Percentiles rank a stretch among this genome's conserved stretches.
phyloP scores from a whole-genome alignment of 2,888 invertebrate genomes.

The Erannis defoliaria region DNA sequence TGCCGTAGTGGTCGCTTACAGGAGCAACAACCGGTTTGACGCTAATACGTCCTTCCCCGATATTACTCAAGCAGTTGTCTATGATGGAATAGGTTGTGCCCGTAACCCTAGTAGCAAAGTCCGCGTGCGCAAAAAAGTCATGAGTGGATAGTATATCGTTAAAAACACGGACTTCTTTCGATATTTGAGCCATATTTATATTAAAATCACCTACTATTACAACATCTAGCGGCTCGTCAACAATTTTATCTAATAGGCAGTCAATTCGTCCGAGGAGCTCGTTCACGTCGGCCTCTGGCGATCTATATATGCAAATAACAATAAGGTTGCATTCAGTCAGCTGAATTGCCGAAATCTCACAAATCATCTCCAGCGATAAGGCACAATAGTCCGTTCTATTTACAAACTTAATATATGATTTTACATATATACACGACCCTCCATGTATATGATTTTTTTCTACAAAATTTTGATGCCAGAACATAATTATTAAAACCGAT shows the following conservation, averaged over 20 bases:
- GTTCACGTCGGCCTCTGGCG: background rate
- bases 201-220: no score
- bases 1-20: background rate
- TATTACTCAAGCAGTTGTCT: background rate
- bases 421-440: no score
- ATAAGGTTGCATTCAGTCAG: no score
- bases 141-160: background rate
- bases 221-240: background rate
- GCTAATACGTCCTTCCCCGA: background rate
- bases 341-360: no score
- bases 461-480: no score
- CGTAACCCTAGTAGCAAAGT: background rate
- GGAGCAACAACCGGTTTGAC: background rate
- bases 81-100: background rate
- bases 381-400: background rate
- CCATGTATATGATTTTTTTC: no score
- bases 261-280: background rate
- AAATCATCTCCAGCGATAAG: background rate
- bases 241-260: background rate
- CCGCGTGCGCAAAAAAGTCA: background rate
- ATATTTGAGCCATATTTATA: background rate
- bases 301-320: background rate
- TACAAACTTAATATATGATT: background rate
- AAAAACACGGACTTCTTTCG: background rate
- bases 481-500: no score